These are phyloP conservation scores for Pristionchus fissidentatus DNA, from an alignment of 2,888 invertebrate species.

Conservation along the genomic window DNA sequence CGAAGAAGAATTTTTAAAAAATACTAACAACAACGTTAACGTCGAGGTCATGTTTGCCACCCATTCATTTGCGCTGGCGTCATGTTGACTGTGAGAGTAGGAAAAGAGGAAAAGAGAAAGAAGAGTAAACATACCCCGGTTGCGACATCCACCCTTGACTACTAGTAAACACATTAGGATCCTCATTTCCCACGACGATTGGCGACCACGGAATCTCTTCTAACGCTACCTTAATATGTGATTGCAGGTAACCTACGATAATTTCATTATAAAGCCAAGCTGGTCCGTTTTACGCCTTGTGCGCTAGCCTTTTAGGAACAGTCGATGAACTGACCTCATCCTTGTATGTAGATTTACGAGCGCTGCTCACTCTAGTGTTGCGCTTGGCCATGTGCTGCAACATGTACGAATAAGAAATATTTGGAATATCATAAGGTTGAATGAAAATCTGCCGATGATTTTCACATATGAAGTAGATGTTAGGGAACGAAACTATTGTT, in stretches of 20 bases:
- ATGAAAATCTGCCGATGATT: too few relatives aligned
- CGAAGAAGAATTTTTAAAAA: too few relatives aligned
- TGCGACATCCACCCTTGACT: conserved; percentile 27
- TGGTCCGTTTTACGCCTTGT: not conserved
- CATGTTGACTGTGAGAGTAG: too few relatives aligned
- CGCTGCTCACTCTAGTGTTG: not conserved
- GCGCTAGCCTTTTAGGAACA: not conserved
- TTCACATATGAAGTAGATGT: too few relatives aligned
- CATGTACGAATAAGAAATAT: too few relatives aligned
- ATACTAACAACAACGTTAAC: too few relatives aligned
- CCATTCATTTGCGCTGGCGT: too few relatives aligned
- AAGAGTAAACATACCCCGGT: conserved; percentile 10
- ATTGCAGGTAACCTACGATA: not conserved
- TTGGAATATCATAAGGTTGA: too few relatives aligned
- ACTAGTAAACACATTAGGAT: conserved; percentile 3
- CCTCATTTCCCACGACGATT: conserved; percentile 44
- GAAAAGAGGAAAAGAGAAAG: too few relatives aligned
- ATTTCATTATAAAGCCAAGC: not conserved
- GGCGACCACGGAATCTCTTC: conserved; percentile 46
- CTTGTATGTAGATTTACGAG: conserved; percentile 9
- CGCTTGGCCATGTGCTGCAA: conserved; percentile 1
- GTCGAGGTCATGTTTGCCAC: too few relatives aligned
- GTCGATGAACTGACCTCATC: not conserved
- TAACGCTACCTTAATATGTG: conserved; percentile 13
- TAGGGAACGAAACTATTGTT: not conserved